These are phyloP conservation scores for Colaptes auratus DNA, from an alignment of 2,113 vertebrate species.

Conservation along the genomic window DNA sequence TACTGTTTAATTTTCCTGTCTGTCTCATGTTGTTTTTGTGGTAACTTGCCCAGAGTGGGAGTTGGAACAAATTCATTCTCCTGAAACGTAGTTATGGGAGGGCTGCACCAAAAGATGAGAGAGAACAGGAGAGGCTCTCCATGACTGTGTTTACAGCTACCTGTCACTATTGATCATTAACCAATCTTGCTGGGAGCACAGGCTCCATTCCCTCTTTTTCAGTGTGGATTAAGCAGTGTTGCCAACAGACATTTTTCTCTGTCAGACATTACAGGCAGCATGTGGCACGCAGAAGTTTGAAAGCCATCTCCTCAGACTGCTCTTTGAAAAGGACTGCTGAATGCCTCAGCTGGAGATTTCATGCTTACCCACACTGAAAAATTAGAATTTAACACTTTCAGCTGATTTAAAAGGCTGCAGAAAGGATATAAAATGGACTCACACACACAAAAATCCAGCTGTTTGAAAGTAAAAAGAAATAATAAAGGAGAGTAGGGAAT, in stretches of 20 bases:
- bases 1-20: no score
- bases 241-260: conserved; percentile 44
- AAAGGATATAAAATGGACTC: neutral
- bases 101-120: neutral
- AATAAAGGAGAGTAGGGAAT: neutral
- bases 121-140: conserved; percentile 20
- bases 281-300: neutral
- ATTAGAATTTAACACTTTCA: conserved; percentile 2
- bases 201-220: conserved; percentile 54
- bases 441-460: neutral
- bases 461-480: neutral
- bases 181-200: conserved; percentile 48
- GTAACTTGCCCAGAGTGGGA: no score
- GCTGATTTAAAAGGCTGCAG: neutral
- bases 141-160: conserved; percentile 55
- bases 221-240: conserved; percentile 29
- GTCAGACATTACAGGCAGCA: conserved; percentile 1
- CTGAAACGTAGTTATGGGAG: no score
- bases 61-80: no score
- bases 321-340: neutral
- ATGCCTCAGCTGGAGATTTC: neutral
- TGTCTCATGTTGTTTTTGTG: no score
- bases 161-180: conserved; percentile 61
- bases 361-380: neutral
- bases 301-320: neutral